A percentile compares a stretch with the other conserved stretches of the same genome.
These are phyloP conservation scores for Troilus luridus DNA, from an alignment of 2,888 invertebrate genomes.

Conservation along the genomic window DNA sequence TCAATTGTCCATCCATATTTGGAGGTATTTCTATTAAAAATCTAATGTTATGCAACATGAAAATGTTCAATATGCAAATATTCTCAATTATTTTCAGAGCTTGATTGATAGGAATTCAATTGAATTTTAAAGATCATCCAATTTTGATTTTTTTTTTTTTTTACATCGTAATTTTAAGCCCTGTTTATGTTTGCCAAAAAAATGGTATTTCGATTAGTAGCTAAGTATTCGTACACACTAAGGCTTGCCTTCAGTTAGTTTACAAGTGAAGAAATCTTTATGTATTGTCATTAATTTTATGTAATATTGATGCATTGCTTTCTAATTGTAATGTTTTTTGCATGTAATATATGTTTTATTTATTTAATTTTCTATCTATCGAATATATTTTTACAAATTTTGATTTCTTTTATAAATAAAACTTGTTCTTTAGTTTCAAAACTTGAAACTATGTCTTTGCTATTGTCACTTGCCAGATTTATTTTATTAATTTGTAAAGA, in stretches of 20 bases:
- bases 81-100: not conserved
- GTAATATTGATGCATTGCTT: constrained; percentile 6
- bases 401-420: not conserved
- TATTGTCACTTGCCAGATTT: constrained; percentile 2
- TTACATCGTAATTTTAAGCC: no score
- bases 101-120: not conserved
- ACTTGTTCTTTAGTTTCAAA: not conserved
- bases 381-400: not conserved
- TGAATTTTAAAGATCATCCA: not conserved
- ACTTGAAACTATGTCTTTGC: not conserved
- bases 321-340: not conserved
- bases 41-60: not conserved
- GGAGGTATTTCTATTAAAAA: not conserved
- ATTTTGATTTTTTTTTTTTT: no score
- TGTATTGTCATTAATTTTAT: not conserved
- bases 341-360: not conserved
- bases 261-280: no score
- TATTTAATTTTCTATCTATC: not conserved
- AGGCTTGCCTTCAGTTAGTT: no score
- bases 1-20: not conserved
- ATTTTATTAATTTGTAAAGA: not conserved
- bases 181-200: no score
- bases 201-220: no score
- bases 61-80: not conserved
- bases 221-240: no score